phyloP scores from a whole-genome alignment of 2,113 vertebrate genomes.

The Prinia subflava region DNA sequence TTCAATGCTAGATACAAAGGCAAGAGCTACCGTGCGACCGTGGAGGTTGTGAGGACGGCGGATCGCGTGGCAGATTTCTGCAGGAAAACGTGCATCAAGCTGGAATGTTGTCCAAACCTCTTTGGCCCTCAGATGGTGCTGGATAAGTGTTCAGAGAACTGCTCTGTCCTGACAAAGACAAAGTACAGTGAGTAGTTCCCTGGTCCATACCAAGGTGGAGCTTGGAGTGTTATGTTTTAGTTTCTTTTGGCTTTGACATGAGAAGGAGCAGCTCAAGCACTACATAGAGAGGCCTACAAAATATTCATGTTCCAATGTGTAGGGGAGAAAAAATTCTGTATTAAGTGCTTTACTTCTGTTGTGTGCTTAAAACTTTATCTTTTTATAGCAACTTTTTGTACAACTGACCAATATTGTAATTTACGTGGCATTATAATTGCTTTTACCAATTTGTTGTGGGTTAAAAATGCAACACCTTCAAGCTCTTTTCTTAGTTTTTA shows the following conservation, averaged over 20 bases:
- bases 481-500: background rate
- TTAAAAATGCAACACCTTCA: background rate
- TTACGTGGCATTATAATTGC: background rate
- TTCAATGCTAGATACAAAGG: conserved; percentile 87
- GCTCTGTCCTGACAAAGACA: conserved; percentile 96
- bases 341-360: background rate
- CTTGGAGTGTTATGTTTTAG: background rate
- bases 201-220: background rate
- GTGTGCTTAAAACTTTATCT: background rate
- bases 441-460: background rate
- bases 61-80: conserved; percentile 95
- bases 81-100: conserved; percentile 92
- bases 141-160: conserved; percentile 96
- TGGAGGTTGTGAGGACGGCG: conserved; percentile 92
- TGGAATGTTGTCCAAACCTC: conserved; percentile 96
- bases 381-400: background rate
- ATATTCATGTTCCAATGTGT: background rate
- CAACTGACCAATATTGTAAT: background rate
- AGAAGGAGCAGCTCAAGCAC: background rate
- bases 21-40: conserved; percentile 95
- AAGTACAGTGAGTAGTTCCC: conserved; percentile 89
- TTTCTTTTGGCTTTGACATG: background rate
- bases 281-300: background rate
- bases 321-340: background rate
- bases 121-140: conserved; percentile 95